Percentiles rank a stretch among this genome's conserved stretches.
These are phyloP conservation scores for Orestias chungarensis DNA, from an alignment of 2,797 vertebrate species.

Conservation along the genomic window DNA sequence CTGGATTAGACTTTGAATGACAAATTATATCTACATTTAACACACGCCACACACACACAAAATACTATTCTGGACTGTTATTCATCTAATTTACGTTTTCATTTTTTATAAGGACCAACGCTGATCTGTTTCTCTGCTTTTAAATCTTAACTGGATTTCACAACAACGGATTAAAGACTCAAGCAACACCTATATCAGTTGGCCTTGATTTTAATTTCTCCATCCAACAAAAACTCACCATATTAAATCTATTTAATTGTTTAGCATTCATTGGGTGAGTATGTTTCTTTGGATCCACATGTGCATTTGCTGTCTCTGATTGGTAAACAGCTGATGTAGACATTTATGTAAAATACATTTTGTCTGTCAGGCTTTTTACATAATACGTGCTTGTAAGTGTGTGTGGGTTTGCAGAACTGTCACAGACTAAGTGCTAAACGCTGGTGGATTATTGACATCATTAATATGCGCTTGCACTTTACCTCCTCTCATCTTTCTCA, in stretches of 20 bases:
- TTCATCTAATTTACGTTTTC: slow-evolving; percentile 12
- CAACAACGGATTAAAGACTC: slow-evolving; percentile 75
- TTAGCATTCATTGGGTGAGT: slow-evolving; percentile 78
- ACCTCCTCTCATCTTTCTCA: background rate
- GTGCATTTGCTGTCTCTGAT: slow-evolving; percentile 49
- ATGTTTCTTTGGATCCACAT: slow-evolving; percentile 54
- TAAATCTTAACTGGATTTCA: slow-evolving; percentile 79
- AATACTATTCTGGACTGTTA: slow-evolving; percentile 60
- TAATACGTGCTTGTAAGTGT: slow-evolving; percentile 6
- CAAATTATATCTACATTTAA: slow-evolving; percentile 50
- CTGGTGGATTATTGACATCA: slow-evolving; percentile 42
- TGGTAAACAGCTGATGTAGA: slow-evolving; percentile 26
- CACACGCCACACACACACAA: no score
- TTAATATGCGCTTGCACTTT: slow-evolving; percentile 36
- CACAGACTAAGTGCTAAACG: slow-evolving; percentile 14
- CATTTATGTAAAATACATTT: slow-evolving; percentile 10
- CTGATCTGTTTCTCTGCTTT: slow-evolving; percentile 70
- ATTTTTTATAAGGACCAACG: slow-evolving; percentile 67
- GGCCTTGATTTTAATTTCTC: slow-evolving; percentile 60
- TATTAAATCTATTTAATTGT: slow-evolving; percentile 51
- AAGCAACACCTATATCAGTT: slow-evolving; percentile 66
- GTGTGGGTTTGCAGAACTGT: slow-evolving; percentile 19
- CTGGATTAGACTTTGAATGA: slow-evolving; percentile 69
- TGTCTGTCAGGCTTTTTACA: slow-evolving; percentile 5
- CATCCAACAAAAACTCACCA: slow-evolving; percentile 51